Evolutionary conservation across 2,113 vertebrate species (phyloP).

Genomic region (Corvus cornix): DNA sequence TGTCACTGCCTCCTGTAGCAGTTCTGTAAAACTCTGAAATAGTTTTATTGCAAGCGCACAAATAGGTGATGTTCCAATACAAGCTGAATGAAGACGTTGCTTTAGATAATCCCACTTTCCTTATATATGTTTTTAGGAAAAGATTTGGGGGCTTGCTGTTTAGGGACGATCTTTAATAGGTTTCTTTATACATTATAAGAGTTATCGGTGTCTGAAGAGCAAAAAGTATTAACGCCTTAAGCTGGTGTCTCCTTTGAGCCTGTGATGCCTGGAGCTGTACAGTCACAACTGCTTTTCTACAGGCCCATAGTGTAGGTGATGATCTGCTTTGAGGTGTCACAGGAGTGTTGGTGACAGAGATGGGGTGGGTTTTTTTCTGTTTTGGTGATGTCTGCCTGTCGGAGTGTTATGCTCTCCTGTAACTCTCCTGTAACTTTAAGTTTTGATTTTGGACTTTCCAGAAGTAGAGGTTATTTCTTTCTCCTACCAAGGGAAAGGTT

Average conservation of each 20-base stretch:
- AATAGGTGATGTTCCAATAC: not conserved
- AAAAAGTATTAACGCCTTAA: not conserved
- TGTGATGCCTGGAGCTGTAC: accelerated
- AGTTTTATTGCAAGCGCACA: not conserved
- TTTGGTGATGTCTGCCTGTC: not conserved
- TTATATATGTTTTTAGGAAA: not conserved
- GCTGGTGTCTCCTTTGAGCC: accelerated
- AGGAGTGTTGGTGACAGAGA: not conserved
- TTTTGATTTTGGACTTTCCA: not conserved
- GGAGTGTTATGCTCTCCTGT: not conserved
- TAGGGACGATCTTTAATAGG: not conserved
- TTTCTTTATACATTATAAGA: not conserved
- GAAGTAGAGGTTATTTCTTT: not conserved
- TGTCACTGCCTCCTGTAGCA: not conserved
- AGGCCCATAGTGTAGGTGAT: accelerated
- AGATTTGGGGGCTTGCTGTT: not conserved
- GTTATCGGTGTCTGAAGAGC: accelerated
- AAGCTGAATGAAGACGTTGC: not conserved
- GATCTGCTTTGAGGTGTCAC: not conserved
- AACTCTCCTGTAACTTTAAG: not conserved
- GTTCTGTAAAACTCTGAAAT: not conserved
- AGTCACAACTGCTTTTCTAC: accelerated
- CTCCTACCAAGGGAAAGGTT: not conserved
- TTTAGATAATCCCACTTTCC: not conserved
- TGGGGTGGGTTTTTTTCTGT: not conserved